These are phyloP conservation scores for Escarpia spicata DNA, from an alignment of 2,888 invertebrate species.

Conservation along the genomic window DNA sequence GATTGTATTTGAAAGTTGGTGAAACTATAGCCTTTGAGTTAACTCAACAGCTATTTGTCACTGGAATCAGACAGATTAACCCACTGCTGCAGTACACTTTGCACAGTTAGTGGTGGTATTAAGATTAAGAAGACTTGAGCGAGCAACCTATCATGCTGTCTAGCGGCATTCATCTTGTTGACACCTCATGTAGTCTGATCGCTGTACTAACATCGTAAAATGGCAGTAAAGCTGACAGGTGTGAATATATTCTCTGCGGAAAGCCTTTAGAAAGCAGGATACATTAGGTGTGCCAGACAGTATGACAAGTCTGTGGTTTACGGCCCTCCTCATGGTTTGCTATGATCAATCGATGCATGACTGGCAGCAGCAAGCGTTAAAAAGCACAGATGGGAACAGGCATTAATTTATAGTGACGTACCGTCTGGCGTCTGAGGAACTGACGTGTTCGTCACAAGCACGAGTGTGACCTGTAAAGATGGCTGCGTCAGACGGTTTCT, in stretches of 20 bases:
- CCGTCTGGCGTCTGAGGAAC: background rate
- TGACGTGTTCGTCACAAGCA: too few species aligned
- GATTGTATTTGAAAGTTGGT: background rate
- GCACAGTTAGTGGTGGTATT: background rate
- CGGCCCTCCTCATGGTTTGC: background rate
- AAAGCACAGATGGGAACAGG: background rate
- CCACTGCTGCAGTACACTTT: background rate
- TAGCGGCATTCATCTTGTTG: background rate
- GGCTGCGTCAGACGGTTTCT: too few species aligned
- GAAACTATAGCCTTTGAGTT: background rate
- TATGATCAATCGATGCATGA: background rate
- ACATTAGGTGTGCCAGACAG: background rate
- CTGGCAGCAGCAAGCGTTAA: background rate
- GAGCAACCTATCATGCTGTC: too few species aligned
- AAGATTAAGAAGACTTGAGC: too few species aligned
- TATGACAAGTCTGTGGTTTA: background rate
- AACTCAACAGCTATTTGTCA: background rate
- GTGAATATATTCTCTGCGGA: background rate
- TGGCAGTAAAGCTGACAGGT: background rate
- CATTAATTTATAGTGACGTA: background rate
- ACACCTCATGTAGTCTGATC: background rate
- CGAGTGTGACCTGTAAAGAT: too few species aligned
- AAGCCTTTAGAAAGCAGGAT: background rate
- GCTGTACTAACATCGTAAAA: background rate
- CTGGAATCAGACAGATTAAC: background rate